Percentiles rank a stretch among this genome's conserved stretches.
phyloP scores from a whole-genome alignment of 2,113 vertebrate genomes.

The Mesitornis unicolor region DNA sequence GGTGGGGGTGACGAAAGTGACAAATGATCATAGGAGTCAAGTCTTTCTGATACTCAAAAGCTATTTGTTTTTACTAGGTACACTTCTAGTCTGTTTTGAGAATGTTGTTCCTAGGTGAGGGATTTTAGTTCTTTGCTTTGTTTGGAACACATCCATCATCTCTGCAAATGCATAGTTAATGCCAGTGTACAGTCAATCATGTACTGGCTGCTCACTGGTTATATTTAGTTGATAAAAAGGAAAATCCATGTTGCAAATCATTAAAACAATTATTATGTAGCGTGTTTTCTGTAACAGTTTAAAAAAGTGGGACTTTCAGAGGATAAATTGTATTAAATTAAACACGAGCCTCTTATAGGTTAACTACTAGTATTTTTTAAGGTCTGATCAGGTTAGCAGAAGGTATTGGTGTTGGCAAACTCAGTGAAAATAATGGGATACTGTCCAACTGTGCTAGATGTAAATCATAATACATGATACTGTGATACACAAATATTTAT shows the following conservation, averaged over 20 bases:
- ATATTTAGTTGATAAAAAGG: neutral
- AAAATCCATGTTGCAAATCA: neutral
- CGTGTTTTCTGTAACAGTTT: neutral
- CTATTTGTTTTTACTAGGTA: neutral
- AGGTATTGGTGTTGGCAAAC: neutral
- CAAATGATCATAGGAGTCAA: neutral
- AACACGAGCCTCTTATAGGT: neutral
- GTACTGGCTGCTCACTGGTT: neutral
- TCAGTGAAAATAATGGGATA: neutral
- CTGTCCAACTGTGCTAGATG: neutral
- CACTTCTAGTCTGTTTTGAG: neutral
- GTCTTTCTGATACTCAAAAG: neutral
- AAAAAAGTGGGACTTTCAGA: neutral
- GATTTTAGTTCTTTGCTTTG: neutral
- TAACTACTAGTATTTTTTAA: neutral
- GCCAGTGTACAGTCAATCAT: neutral
- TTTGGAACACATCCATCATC: neutral
- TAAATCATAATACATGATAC: neutral
- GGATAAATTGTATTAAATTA: neutral
- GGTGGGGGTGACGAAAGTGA: neutral
- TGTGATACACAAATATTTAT: neutral
- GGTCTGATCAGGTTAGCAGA: neutral
- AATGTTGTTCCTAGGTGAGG: neutral
- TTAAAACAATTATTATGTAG: neutral
- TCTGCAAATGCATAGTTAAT: neutral